Evolutionary conservation across 2,888 invertebrate species (phyloP).

Genomic region (Drosophila suboccidentalis): DNA sequence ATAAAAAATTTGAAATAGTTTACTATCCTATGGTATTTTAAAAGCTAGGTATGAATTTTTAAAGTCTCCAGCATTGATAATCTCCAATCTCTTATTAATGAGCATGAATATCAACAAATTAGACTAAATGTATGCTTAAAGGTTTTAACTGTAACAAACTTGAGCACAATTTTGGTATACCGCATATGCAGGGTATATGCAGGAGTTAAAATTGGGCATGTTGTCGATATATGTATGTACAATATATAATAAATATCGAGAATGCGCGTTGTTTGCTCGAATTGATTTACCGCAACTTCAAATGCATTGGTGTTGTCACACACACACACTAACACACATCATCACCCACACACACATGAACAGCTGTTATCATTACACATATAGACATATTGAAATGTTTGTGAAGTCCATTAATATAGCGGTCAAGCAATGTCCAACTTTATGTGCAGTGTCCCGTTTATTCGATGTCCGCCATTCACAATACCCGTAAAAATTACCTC

Average conservation of each 20-base stretch:
- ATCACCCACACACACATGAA: not conserved
- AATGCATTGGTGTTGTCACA: slow-evolving; percentile 36
- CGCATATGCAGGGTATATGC: not conserved
- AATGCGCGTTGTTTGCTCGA: slow-evolving; percentile 18
- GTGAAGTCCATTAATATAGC: slow-evolving; percentile 61
- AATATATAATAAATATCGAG: slow-evolving; percentile 7
- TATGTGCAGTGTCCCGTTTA: slow-evolving; percentile 17
- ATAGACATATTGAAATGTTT: slow-evolving; percentile 2
- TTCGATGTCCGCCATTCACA: slow-evolving; percentile 33
- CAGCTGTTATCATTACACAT: slow-evolving; percentile 18
- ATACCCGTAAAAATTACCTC: slow-evolving; percentile 32
- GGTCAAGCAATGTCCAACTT: slow-evolving; percentile 40
- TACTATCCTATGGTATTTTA: too few relatives aligned
- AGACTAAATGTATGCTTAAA: too few relatives aligned
- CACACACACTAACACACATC: not conserved
- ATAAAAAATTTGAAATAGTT: too few relatives aligned
- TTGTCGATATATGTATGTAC: not conserved
- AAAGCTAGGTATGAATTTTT: too few relatives aligned
- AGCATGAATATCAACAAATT: too few relatives aligned
- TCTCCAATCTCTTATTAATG: too few relatives aligned
- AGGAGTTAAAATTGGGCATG: not conserved
- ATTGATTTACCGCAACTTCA: slow-evolving; percentile 54
- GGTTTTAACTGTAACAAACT: too few relatives aligned
- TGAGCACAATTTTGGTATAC: not conserved
- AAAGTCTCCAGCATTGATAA: too few relatives aligned